A percentile compares a stretch with the other conserved stretches of the same genome.
These are phyloP conservation scores for Xestia ashworthii DNA, from an alignment of 2,888 invertebrate genomes.

Conservation along the genomic window DNA sequence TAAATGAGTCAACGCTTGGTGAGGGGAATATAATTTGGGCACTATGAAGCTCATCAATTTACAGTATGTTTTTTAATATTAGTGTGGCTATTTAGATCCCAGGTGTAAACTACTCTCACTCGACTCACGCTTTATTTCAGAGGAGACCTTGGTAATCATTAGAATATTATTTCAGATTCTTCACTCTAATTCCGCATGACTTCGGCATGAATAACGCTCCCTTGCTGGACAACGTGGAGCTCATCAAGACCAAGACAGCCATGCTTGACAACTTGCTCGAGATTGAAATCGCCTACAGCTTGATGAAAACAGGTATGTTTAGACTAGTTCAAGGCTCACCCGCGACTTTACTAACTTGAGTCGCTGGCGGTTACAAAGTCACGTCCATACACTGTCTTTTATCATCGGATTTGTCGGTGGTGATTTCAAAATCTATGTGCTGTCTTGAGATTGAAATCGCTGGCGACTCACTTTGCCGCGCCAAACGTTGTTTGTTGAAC, in stretches of 20 bases:
- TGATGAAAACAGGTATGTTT: slow-evolving; percentile 92
- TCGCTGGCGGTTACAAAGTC: neutral
- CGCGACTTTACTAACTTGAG: neutral
- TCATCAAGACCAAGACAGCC: slow-evolving; percentile 92
- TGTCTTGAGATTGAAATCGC: neutral
- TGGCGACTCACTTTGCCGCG: neutral
- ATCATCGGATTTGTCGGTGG: neutral
- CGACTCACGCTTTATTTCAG: neutral
- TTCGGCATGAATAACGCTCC: slow-evolving; percentile 97
- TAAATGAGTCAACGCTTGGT: neutral
- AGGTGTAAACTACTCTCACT: neutral
- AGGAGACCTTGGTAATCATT: neutral
- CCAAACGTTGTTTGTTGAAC: neutral
- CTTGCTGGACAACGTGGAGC: slow-evolving; percentile 93
- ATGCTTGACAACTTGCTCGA: slow-evolving; percentile 98
- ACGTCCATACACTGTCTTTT: neutral
- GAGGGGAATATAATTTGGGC: neutral
- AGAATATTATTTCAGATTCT: slow-evolving; percentile 91
- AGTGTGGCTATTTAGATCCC: neutral
- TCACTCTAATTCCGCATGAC: slow-evolving; percentile 98
- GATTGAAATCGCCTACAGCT: slow-evolving; percentile 98
- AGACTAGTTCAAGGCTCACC: neutral
- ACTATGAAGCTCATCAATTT: too few relatives aligned
- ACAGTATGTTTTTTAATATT: neutral
- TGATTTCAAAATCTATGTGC: neutral